phyloP scores from a whole-genome alignment of 1,140 invertebrate genomes.

The Nixonia krombeini region DNA sequence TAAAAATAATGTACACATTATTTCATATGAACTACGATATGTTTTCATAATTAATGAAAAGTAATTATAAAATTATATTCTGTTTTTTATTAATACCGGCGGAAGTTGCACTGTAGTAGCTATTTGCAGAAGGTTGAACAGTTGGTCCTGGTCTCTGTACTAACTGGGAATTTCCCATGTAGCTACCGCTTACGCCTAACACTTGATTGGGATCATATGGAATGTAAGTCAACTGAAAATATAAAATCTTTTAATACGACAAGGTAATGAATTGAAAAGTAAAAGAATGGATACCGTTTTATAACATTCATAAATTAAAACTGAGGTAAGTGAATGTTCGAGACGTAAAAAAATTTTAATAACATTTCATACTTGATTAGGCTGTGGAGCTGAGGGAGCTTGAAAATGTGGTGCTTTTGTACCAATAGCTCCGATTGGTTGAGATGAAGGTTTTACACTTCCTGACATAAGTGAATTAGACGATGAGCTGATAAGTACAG shows the following conservation, averaged over 20 bases:
- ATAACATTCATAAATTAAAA: no score
- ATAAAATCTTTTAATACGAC: conserved; percentile 17
- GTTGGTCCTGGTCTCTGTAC: conserved; percentile 74
- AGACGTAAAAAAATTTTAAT: no score
- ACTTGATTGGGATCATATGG: conserved; percentile 72
- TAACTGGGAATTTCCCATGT: conserved; percentile 76
- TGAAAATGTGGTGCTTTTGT: conserved; percentile 74
- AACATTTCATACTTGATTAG: conserved; percentile 72
- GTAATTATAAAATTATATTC: neutral
- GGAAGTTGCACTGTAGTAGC: conserved; percentile 74
- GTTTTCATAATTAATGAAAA: no score
- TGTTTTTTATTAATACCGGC: conserved; percentile 56
- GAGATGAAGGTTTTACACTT: conserved; percentile 86
- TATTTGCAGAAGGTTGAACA: conserved; percentile 73
- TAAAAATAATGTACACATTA: conserved; percentile 35
- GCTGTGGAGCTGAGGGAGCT: conserved; percentile 69
- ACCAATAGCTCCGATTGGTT: conserved; percentile 87
- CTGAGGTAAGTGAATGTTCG: no score
- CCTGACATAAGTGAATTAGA: conserved; percentile 92
- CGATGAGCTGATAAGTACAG: conserved; percentile 89
- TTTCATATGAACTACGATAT: conserved; percentile 11
- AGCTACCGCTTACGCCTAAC: conserved; percentile 70
- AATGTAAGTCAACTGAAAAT: conserved; percentile 68
- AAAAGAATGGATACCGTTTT: no score
- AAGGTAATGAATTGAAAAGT: no score